These are phyloP conservation scores for Piprites chloris DNA, from an alignment of 2,113 vertebrate species.

Conservation along the genomic window DNA sequence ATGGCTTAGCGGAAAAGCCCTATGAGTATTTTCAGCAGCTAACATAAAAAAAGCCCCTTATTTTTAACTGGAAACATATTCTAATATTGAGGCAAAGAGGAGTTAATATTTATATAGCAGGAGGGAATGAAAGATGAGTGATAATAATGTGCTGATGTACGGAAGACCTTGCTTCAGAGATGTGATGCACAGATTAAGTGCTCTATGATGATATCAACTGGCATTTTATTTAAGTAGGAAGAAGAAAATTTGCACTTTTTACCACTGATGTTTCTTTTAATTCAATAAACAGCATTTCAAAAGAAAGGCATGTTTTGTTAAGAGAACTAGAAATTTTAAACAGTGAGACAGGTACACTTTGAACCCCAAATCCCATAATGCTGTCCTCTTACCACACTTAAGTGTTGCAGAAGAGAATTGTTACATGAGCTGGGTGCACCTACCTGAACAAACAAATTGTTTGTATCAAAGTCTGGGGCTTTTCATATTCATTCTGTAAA, in stretches of 20 bases:
- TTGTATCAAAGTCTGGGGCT: background rate
- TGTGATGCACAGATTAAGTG: background rate
- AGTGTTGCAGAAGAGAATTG: fast-evolving
- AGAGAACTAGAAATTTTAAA: background rate
- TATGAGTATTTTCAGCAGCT: background rate
- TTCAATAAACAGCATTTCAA: background rate
- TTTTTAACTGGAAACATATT: background rate
- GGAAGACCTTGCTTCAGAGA: background rate
- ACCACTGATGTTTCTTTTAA: background rate
- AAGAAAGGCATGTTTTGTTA: background rate
- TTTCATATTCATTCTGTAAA: background rate
- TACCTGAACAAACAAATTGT: background rate
- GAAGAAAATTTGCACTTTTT: background rate
- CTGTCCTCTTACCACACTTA: background rate
- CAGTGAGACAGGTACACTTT: background rate
- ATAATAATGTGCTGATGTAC: background rate
- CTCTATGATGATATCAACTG: background rate
- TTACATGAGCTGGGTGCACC: background rate
- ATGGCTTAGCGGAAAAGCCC: background rate
- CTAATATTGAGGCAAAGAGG: background rate
- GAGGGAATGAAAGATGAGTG: background rate
- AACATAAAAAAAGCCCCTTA: fast-evolving
- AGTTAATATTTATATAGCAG: background rate
- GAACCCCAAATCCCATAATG: background rate
- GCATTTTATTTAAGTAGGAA: background rate